These are phyloP conservation scores for Meiosimyza decipiens DNA, from an alignment of 2,888 invertebrate genomes.

Conservation along the genomic window DNA sequence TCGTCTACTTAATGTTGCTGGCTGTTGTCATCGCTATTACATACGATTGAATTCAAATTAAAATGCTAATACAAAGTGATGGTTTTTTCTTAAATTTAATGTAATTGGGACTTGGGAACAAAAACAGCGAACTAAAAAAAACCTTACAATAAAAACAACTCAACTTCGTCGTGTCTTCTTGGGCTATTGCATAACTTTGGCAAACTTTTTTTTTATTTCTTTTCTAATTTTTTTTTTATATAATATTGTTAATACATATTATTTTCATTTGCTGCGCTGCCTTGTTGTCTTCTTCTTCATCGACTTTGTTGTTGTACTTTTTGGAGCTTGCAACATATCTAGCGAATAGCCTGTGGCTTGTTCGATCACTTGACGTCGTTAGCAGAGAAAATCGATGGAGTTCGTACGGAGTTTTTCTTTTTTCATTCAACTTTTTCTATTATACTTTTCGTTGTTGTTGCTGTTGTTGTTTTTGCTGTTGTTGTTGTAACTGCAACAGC, in stretches of 20 bases:
- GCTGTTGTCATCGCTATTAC: too few species aligned
- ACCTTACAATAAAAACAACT: constrained; percentile 3
- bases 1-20: too few species aligned
- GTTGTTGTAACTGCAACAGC: constrained; percentile 36
- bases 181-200: constrained; percentile 57
- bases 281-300: constrained; percentile 42
- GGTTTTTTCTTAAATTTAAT: constrained; percentile 40
- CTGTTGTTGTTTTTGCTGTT: too few species aligned
- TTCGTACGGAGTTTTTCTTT: constrained; percentile 28
- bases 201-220: constrained; percentile 45
- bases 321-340: constrained; percentile 28
- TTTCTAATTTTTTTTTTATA: constrained; percentile 49
- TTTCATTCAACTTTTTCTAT: not conserved
- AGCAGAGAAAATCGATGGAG: constrained; percentile 15
- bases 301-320: constrained; percentile 36
- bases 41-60: constrained; percentile 33
- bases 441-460: not conserved
- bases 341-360: constrained; percentile 27
- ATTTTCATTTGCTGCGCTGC: constrained; percentile 52
- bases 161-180: constrained; percentile 52
- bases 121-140: constrained; percentile 8
- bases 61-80: constrained; percentile 25
- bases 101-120: constrained; percentile 45
- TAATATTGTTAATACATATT: constrained; percentile 64
- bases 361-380: constrained; percentile 38